These are phyloP conservation scores for Drosophila littoralis DNA, from an alignment of 1,140 invertebrate genomes.

Conservation along the genomic window DNA sequence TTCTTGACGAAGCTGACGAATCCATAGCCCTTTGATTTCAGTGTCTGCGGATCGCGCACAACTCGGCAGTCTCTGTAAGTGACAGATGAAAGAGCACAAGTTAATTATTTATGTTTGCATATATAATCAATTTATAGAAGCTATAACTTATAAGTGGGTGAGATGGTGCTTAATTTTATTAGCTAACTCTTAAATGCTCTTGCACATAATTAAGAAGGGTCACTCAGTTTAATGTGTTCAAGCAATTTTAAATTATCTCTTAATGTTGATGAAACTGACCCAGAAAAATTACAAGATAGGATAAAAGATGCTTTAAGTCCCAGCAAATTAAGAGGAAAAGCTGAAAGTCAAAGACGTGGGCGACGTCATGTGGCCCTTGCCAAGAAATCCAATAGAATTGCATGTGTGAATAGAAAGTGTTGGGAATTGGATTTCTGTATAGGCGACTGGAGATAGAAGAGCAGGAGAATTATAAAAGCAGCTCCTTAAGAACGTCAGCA, in stretches of 20 bases:
- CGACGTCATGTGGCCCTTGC: constrained; percentile 50
- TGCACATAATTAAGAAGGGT: constrained; percentile 24
- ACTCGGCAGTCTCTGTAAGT: constrained; percentile 97
- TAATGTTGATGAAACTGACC: constrained; percentile 40
- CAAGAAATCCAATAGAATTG: constrained; percentile 64
- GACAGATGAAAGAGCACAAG: constrained; percentile 37
- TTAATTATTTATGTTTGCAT: not conserved
- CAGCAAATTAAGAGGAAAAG: constrained; percentile 47
- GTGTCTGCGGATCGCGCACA: constrained; percentile 98
- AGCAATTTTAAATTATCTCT: constrained; percentile 43
- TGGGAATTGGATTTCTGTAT: constrained; percentile 57
- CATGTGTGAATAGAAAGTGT: constrained; percentile 52
- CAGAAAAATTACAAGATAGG: not conserved
- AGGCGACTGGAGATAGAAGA: constrained; percentile 52
- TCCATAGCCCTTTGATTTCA: constrained; percentile 99
- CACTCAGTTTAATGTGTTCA: constrained; percentile 41
- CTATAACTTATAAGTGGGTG: not conserved
- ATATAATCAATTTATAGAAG: not conserved
- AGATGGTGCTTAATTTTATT: not conserved
- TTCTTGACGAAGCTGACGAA: constrained; percentile 99
- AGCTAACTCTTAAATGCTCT: not conserved
- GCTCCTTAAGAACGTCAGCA: constrained; percentile 62
- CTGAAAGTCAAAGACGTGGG: constrained; percentile 45
- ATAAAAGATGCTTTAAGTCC: constrained; percentile 30
- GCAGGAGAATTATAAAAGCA: constrained; percentile 34